Evolutionary conservation across 2,113 vertebrate species (phyloP).

Genomic region (Rhinoderma darwinii): DNA sequence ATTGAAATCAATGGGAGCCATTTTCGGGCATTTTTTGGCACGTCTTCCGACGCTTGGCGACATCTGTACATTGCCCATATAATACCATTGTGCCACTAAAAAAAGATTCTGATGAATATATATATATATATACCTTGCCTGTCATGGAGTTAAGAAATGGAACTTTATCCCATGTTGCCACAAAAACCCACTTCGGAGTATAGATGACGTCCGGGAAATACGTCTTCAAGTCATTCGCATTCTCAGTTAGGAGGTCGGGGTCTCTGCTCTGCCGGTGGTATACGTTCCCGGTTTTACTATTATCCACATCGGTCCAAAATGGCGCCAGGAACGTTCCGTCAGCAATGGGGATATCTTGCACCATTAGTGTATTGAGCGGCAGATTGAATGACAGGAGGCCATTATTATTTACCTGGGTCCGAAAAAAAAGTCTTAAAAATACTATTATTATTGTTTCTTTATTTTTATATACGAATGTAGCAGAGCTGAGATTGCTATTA

Average conservation of each 20-base stretch:
- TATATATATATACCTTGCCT: conserved; percentile 62
- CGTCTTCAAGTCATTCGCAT: conserved; percentile 63
- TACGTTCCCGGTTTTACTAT: conserved; percentile 55
- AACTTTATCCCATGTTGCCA: conserved; percentile 73
- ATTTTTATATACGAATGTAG: too few species aligned
- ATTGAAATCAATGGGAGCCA: too few species aligned
- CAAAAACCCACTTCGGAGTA: conserved; percentile 62
- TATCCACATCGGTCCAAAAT: conserved; percentile 70
- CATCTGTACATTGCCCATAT: too few species aligned
- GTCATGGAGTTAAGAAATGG: conserved; percentile 62
- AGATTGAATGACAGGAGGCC: conserved; percentile 68
- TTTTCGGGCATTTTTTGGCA: too few species aligned
- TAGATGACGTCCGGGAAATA: conserved; percentile 64
- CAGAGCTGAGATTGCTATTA: too few species aligned
- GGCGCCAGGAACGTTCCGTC: conserved; percentile 63
- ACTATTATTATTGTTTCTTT: too few species aligned
- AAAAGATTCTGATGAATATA: too few species aligned
- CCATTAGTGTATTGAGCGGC: accelerated
- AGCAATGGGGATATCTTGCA: conserved; percentile 61
- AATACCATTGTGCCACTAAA: too few species aligned
- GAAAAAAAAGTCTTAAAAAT: too few species aligned
- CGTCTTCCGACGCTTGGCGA: too few species aligned
- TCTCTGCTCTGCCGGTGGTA: conserved; percentile 63
- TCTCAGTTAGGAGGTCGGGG: neutral
- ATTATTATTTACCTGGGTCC: conserved; percentile 70